Base-by-base conservation (phyloP, 2,113 vertebrate genomes). In the Xiphophorus couchianus region DNA sequence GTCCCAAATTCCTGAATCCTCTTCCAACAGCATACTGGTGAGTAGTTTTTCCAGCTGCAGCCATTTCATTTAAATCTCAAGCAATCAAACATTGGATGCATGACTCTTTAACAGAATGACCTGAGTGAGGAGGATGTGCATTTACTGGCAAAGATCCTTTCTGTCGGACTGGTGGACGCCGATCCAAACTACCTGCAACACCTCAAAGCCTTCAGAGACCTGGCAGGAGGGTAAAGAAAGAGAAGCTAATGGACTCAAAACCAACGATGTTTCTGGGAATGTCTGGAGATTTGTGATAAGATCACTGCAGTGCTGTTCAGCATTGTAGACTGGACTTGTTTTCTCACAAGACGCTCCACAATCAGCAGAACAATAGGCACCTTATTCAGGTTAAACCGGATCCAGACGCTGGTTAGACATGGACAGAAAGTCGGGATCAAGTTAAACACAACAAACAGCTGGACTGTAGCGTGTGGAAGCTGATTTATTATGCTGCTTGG, bases 121-220 rank as follows among this genome's bases (percentile, higher is more conserved):
- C 66, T 95, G 54, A 93, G 67, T 66, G 90, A 94, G 4, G 78
- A 90, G 31, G 94, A 95, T 42, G 39, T 94, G 27, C 81, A 93
- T 37, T 71, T 95, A 17, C 66, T 95, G 84, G 90, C 91, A 62
- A 92, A 39, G 83, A 92, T 95, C 78, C 88, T 95, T 33, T 93
- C 93, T 0, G 78, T 87, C 31, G 94, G 94, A 63, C 68, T 95
- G 84, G 94, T 95, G 78, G 94, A 95, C 29, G 93, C 93, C 2
- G 94, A 95, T 78, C 93, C 94, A 12, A 85, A 93, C 86, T 94
- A 92, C 64, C 87, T 95, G 61, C 91, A 95, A 10, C 94, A 94
- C 39, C 90, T 95, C 0, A 95, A 94, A 86, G 90, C 86, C 75
- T 94, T 88, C 90, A 86, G 94, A 78, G 94, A 95, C 66, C 58